Evolutionary conservation across 2,113 vertebrate species (phyloP), one percentile per base, ranked within the genome.

Genomic region (Excalfactoria chinensis): DNA sequence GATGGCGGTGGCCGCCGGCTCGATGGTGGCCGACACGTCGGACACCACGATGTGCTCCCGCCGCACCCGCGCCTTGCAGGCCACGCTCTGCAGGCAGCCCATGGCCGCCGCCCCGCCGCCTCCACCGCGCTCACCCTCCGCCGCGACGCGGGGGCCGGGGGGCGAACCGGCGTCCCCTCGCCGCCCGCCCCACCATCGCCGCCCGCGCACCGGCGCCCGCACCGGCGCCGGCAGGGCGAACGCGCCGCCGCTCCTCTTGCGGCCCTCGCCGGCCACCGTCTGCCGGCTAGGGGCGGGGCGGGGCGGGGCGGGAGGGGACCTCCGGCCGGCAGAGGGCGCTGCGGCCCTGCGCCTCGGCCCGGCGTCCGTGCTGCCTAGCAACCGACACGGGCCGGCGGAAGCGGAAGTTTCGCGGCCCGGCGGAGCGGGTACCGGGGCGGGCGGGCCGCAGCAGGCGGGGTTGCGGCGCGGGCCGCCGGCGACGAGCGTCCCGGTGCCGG

Each of bases 81-180:
- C 98, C 95, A 99, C 98, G 98, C 99, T 99, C 96, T 99, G 99
- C 94, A 99, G 98, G 97, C 99, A 99, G 94, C 99, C 99, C 99
- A 99, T 99, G 97, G 97, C 96, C 94, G 88, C 82, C 75, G 68
- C 67, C 90, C 88, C 79, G 93, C 85, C 80, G 72, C 28, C 87
- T 30, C 79, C 74, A 46, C 60, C 79, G 85, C 90, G 44, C 41
- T 81, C 71, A 49, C 63, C 86, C 89, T 88, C 96, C 92, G 95
- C 95, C 84, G 79, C 64, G 93, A 78, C 88, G 79, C 86, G 90
- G 79, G 90, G 63, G 49, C 51, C 71, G 63, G 46, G 74, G n/a
- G 84, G 72, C 32, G 74, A 53, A 44, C 55, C 55, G 18, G n/a
- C 35, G 46, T 37, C 37, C n/a, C 49, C 49, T 5, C 59, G 49